Evolutionary conservation across 1,140 invertebrate genomes (phyloP), one percentile per base, ranked within the genome.

Genomic region (Diorhabda elongata): DNA sequence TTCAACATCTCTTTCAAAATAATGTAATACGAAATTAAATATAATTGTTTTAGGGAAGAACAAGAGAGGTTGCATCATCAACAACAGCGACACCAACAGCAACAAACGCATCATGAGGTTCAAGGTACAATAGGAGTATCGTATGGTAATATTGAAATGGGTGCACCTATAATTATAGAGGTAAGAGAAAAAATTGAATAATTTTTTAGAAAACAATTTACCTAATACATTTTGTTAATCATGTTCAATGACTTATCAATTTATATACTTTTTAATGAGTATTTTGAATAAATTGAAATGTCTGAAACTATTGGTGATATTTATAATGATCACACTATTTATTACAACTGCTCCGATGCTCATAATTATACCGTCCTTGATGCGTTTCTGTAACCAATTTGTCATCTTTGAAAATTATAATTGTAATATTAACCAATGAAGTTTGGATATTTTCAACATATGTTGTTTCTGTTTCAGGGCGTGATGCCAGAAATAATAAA

Each of bases 141-240:
- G 9, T 78, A 74, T 61, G 74, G 73, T 3, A 78, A 75, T 66
- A 73, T 75, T 45, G 74, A 73, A 65, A 73, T 81, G 70, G 69
- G 73, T 7, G 74, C 74, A 4, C 73, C 79, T 3, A 79, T 81
- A 58, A 79, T 79, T n/a, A 77, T 80, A 57, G 79, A 81, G 75
- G 79, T 81, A 72, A 73, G 61, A 70, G 60, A 26, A 26, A 52
- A 70, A 5, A 58, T 44, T 58, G 6, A 44, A 8, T 57, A 6
- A 8, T 66, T 26, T n/a, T 64, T 43, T 47, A n/a, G 6, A 7
- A 64, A 9, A 56, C 52, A 56, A 56, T 44, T 43, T 8, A 45
- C 44, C 8, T 4, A 63, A 9, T 58, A 61, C 43, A 47, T 61
- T 58, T 44, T 11, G 11, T 3, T 72, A 64, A 8, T 57, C 3